Percentiles rank a stretch among this genome's conserved stretches.
phyloP scores from a whole-genome alignment of 1,140 invertebrate genomes.

The Pogonognathellus flavescens region DNA sequence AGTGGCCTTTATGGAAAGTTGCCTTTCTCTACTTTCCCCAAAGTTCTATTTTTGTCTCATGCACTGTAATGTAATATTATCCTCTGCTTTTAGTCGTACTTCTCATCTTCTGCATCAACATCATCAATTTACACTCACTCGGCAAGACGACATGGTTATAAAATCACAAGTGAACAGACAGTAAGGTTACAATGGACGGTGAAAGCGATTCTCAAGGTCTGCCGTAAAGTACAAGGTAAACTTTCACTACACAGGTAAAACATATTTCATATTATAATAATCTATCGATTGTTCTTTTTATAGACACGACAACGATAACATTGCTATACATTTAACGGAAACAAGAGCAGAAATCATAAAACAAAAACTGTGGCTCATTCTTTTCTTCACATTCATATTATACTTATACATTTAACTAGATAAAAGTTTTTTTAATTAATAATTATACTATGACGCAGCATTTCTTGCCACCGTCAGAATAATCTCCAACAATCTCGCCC shows the following conservation, averaged over 20 bases:
- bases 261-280: not conserved
- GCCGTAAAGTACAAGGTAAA: not conserved
- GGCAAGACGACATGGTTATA: conserved; percentile 17
- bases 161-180: conserved; percentile 28
- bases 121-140: conserved; percentile 15
- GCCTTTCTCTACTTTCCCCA: not conserved
- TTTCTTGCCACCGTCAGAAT: conserved; percentile 61
- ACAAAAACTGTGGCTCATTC: not conserved
- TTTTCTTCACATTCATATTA: not conserved
- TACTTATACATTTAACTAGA: not conserved
- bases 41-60: not conserved
- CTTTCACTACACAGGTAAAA: not conserved
- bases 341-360: conserved; percentile 1
- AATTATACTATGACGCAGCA: conserved; percentile 65
- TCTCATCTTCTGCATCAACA: not conserved
- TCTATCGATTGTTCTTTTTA: not conserved
- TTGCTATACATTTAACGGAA: conserved; percentile 15
- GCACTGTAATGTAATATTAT: not conserved
- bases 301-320: conserved; percentile 1
- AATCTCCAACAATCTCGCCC: conserved; percentile 68
- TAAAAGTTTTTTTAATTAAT: conserved; percentile 15
- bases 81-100: not conserved
- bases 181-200: conserved; percentile 26
- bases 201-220: not conserved
- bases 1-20: not conserved